These are phyloP conservation scores for Himantopus leucocephalus DNA, from an alignment of 2,113 vertebrate genomes.

Conservation along the genomic window DNA sequence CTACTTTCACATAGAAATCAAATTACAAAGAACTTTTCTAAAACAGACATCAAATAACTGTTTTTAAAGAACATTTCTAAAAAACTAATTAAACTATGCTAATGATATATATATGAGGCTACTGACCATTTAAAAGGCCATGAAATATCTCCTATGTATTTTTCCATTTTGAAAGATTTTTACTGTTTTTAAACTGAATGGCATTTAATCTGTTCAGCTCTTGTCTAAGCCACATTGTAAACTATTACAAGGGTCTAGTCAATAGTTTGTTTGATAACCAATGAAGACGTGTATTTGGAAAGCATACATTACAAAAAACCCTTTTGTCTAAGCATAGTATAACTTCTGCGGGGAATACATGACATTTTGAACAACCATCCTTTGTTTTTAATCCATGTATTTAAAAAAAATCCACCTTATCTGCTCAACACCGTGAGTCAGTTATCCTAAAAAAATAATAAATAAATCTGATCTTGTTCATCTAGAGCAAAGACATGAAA, in stretches of 20 bases:
- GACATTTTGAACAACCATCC: not conserved
- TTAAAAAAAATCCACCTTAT: not conserved
- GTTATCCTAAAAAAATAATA: not conserved
- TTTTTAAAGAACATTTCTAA: not conserved
- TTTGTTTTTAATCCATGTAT: not conserved
- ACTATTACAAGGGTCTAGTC: not conserved
- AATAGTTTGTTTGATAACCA: not conserved
- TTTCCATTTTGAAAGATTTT: not conserved
- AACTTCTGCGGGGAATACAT: not conserved
- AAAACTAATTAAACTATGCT: not conserved
- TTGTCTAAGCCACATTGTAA: not conserved
- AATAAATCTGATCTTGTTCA: not conserved
- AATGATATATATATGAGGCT: not conserved
- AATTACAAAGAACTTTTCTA: not conserved
- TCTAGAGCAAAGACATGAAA: not conserved
- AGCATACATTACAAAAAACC: fast-evolving
- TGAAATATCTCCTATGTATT: not conserved
- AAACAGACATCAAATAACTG: not conserved
- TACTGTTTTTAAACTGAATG: not conserved
- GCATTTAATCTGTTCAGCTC: not conserved
- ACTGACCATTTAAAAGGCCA: not conserved
- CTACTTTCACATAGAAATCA: not conserved
- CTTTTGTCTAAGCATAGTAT: not conserved
- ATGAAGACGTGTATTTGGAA: not conserved
- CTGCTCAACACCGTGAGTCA: not conserved